phyloP scores from a whole-genome alignment of 2,888 invertebrate genomes.

The Cheilosia scutellata region DNA sequence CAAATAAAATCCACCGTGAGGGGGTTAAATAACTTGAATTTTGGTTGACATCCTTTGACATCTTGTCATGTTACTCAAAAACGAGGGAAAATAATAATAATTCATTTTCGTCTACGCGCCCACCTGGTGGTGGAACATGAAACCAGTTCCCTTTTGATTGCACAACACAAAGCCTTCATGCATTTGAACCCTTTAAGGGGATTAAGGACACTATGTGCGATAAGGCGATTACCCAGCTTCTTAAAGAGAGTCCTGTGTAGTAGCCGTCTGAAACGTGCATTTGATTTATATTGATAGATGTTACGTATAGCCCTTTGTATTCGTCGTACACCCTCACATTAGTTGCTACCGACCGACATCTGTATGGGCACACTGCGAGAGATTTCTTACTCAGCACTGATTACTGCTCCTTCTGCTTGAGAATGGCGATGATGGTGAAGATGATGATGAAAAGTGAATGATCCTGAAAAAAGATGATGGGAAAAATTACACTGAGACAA shows the following conservation, averaged over 20 bases:
- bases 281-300: slow-evolving; percentile 71
- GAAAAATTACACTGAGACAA: slow-evolving; percentile 61
- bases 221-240: slow-evolving; percentile 73
- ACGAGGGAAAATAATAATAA: slow-evolving; percentile 24
- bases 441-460: slow-evolving; percentile 60
- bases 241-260: slow-evolving; percentile 43
- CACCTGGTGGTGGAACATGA: slow-evolving; percentile 65
- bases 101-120: slow-evolving; percentile 48
- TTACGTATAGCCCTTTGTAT: slow-evolving; percentile 35
- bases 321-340: slow-evolving; percentile 26
- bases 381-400: slow-evolving; percentile 24
- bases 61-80: slow-evolving; percentile 53
- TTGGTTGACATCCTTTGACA: slow-evolving; percentile 70
- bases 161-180: slow-evolving; percentile 63
- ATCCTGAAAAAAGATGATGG: slow-evolving; percentile 67
- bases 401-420: slow-evolving; percentile 13
- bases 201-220: slow-evolving; percentile 63
- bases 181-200: slow-evolving; percentile 73
- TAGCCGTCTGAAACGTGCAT: slow-evolving; percentile 57
- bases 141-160: slow-evolving; percentile 66
- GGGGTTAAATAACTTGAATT: slow-evolving; percentile 54
- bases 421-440: slow-evolving; percentile 4
- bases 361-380: slow-evolving; percentile 40
- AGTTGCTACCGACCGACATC: slow-evolving; percentile 25
- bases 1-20: slow-evolving; percentile 1